Evolutionary conservation across 2,797 vertebrate species (phyloP), one percentile per base, ranked within the genome.

Genomic region (Amazonetta brasiliensis): DNA sequence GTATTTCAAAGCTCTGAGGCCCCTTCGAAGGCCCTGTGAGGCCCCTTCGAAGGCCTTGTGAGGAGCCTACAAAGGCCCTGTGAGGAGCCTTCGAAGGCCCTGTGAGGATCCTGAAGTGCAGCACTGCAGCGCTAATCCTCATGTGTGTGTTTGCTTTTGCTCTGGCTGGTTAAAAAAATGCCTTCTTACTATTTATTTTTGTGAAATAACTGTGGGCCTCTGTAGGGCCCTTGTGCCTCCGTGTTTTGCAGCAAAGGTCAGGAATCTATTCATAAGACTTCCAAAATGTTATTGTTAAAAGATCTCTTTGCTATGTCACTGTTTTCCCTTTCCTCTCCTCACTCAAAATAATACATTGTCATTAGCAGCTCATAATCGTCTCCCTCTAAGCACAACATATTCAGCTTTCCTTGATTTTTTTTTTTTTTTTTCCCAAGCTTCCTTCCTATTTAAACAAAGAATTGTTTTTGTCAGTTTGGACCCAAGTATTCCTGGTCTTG

Each of bases 371-470:
- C 93, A 62, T 6, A 96, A 66, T 5, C 4, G 43, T 84, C 43
- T 94, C 89, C 58, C 46, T 86, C 77, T 39, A 82, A 93, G 80
- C 4, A 2, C 59, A 92, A 46, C 7, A 0, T 95, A 85, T 78
- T 81, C 94, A 85, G 56, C 85, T 95, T 96, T 96, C 87, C 95
- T 95, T 97, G 74, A 91, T 92, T 87, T 68, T 97, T 68, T 97
- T 72, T 39, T 44, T 39, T 72, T 43, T 87, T 68, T 97, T 72
- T 35, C 48, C 74, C 87, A 89, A 80, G 72, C 82, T 96, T 97
- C 94, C 89, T 95, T 97, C 96, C 96, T 86, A 84, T 95, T 93
- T 96, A 97, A 98, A 97, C 90, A 96, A 97, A 94, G 83, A 91
- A 74, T 88, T 77, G 25, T 75, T 91, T 93, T 90, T 64, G 89